Evolutionary conservation across 2,888 invertebrate genomes (phyloP).

Genomic region (Euzophera pinguis): DNA sequence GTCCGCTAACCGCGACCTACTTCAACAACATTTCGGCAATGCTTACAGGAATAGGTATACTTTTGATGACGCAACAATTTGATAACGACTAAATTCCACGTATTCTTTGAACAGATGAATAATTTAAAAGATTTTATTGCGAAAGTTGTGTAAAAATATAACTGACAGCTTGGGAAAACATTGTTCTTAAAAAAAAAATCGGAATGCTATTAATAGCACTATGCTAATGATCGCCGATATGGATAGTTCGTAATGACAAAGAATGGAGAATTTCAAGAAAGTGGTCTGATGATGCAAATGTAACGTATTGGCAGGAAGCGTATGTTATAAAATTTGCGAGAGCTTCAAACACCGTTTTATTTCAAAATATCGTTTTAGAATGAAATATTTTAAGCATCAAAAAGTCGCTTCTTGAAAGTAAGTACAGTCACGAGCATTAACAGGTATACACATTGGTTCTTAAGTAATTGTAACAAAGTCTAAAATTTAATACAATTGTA

Average conservation of each 20-base stretch:
- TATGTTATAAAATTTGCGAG: too few relatives aligned
- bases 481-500: too few relatives aligned
- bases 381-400: too few relatives aligned
- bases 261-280: too few relatives aligned
- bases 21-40: background rate
- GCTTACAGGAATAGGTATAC: background rate
- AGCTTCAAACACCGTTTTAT: too few relatives aligned
- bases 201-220: background rate
- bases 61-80: background rate
- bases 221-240: background rate
- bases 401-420: too few relatives aligned
- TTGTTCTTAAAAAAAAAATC: background rate
- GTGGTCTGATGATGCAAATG: background rate
- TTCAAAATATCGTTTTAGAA: too few relatives aligned
- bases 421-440: too few relatives aligned
- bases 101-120: background rate
- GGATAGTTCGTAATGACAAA: too few relatives aligned
- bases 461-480: too few relatives aligned
- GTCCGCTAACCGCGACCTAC: constrained; percentile 12
- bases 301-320: background rate
- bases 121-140: background rate
- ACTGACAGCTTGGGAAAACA: background rate
- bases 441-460: too few relatives aligned
- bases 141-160: background rate
- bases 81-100: background rate